Percentiles rank a stretch among this genome's conserved stretches.
These are phyloP conservation scores for Herpetotheres cachinnans DNA, from an alignment of 2,113 vertebrate genomes.

Conservation along the genomic window DNA sequence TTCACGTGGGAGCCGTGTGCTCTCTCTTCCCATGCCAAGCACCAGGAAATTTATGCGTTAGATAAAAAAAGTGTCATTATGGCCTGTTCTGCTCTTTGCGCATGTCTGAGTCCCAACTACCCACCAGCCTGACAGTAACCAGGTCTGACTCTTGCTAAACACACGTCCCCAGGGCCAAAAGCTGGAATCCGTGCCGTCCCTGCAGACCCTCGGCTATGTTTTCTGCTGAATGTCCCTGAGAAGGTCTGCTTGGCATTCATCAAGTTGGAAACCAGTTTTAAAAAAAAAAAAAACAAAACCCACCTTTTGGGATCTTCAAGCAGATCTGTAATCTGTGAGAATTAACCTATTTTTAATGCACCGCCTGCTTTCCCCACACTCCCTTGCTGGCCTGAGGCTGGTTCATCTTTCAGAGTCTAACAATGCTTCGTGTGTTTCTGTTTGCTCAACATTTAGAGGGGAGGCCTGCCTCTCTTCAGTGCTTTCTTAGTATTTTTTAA, in stretches of 20 bases:
- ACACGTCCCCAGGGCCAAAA: accelerated
- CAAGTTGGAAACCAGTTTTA: background rate
- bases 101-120: background rate
- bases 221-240: background rate
- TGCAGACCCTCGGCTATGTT: background rate
- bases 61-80: background rate
- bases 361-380: background rate
- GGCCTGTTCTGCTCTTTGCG: background rate
- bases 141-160: background rate
- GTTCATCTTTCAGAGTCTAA: constrained; percentile 52
- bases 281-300: background rate
- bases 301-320: background rate
- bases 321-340: background rate
- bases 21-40: background rate
- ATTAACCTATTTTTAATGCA: constrained; percentile 34
- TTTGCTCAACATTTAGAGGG: constrained; percentile 47
- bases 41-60: background rate
- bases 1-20: background rate
- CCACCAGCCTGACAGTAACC: background rate
- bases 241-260: background rate
- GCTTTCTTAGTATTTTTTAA: constrained; percentile 48
- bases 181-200: background rate
- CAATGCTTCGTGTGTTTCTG: constrained; percentile 60
- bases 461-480: constrained; percentile 9
- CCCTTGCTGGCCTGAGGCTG: background rate